Conservation (phyloP, 2,888 invertebrate genomes). For the Seira musarum region DNA sequence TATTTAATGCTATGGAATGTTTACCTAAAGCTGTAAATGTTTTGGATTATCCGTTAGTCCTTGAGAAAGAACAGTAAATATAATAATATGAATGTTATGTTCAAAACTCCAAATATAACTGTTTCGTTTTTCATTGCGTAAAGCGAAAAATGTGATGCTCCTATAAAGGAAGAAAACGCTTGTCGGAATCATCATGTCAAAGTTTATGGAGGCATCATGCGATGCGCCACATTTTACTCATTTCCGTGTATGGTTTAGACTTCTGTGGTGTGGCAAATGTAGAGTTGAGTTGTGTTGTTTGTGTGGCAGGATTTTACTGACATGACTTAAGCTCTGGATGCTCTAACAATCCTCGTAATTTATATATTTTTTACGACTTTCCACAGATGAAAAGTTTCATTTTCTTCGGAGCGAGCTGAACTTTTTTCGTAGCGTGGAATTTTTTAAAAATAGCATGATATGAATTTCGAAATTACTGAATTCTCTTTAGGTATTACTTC, state of each 20-base stretch:
- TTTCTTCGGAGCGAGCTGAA: slow-evolving; percentile 5
- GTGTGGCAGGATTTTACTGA: no score
- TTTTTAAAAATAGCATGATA: slow-evolving; percentile 32
- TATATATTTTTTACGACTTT: slow-evolving; percentile 37
- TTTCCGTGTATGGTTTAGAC: background rate
- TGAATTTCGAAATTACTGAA: background rate
- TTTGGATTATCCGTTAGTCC: background rate
- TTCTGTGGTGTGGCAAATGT: no score
- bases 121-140: background rate
- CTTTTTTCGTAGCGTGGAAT: no score
- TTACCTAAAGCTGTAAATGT: background rate
- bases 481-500: no score
- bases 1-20: no score
- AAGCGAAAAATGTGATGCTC: background rate
- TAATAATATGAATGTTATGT: no score
- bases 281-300: no score
- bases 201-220: background rate
- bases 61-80: background rate
- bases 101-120: no score
- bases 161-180: no score
- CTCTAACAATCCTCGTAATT: slow-evolving; percentile 29
- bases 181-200: background rate
- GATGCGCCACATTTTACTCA: background rate
- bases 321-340: no score
- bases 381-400: slow-evolving; percentile 40